phyloP scores from a whole-genome alignment of 2,888 invertebrate genomes.

The Sepioteuthis lessoniana region DNA sequence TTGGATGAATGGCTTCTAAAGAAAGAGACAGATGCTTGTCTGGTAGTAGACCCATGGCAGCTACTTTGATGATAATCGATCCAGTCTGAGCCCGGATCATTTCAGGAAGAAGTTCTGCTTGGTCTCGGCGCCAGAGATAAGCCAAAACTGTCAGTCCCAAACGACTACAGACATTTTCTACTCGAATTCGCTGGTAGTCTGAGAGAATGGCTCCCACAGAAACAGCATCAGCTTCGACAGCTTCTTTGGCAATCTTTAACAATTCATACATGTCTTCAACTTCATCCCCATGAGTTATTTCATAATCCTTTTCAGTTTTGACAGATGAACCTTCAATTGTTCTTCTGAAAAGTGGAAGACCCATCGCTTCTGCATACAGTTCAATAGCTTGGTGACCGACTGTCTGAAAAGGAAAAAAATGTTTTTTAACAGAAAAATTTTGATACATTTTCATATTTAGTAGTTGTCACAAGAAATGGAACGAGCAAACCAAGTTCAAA shows the following conservation, averaged over 20 bases:
- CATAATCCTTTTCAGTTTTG: constrained; percentile 79
- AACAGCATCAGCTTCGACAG: constrained; percentile 86
- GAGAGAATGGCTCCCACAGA: constrained; percentile 98
- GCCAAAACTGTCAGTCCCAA: constrained; percentile 91
- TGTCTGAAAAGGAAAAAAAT: constrained; percentile 81
- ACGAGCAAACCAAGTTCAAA: too few species aligned
- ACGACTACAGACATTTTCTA: constrained; percentile 97
- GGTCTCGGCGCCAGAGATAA: constrained; percentile 96
- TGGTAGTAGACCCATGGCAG: constrained; percentile 81
- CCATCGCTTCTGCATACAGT: constrained; percentile 94
- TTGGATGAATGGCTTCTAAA: background rate
- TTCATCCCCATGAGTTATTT: constrained; percentile 82
- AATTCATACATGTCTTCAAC: constrained; percentile 96
- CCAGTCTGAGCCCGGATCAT: constrained; percentile 95
- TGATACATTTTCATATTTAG: too few species aligned
- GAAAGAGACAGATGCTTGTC: background rate
- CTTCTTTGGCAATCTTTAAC: constrained; percentile 83
- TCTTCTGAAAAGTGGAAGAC: constrained; percentile 89
- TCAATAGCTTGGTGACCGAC: constrained; percentile 96
- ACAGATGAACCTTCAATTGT: constrained; percentile 90
- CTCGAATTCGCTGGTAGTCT: constrained; percentile 97
- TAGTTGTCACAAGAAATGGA: too few species aligned
- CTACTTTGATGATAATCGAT: constrained; percentile 97
- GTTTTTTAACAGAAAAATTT: background rate
- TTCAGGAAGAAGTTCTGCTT: constrained; percentile 92